Evolutionary conservation across 2,113 vertebrate genomes (phyloP), one percentile per base, ranked within the genome.

Genomic region (Gallinago media): DNA sequence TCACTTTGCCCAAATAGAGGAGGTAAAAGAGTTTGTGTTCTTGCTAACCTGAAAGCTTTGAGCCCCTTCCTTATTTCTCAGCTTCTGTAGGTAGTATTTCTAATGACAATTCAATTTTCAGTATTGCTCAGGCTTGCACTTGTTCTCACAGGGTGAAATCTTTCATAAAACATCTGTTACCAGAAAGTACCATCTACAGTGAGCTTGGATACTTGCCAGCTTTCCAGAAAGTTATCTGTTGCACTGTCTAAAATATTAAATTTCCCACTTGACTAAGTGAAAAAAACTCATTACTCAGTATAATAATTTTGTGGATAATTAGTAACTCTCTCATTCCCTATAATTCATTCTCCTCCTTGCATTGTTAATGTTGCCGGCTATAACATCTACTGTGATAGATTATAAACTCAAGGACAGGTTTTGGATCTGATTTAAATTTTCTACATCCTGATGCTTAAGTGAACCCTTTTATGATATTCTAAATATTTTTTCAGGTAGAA

Each of bases 231-330:
- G 59, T 81, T 94, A 66, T 88, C 79, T 70, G 7, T 63, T 87
- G 68, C 67, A 40, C 42, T 91, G 79, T 72, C 67, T 87, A 70
- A 95, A 91, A 70, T 80, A 95, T 26, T 91, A 20, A 52, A 93
- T 78, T 91, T 89, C 84, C 63, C 73, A 87, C 68, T 88, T 79
- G 67, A 90, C 20, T 90, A 83, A 83, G 67, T 80, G 62, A 80
- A 88, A 94, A 89, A 94, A 82, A 1, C 38, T 94, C 86, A 92
- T 94, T 91, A 88, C 32, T 92, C 63, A 80, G 34, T 86, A 68
- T 47, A 94, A 95, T 94, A 95, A 80, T 95, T 91, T 80, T 92
- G 67, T 88, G 27, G 54, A 80, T 94, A 92, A 92, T 94, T 92
- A 94, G 75, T 86, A 91, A 77, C n/a, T 92, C 76, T 88, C 34